Conservation (phyloP, 2,797 vertebrate species). For the Stomatorhinus walkeri region DNA sequence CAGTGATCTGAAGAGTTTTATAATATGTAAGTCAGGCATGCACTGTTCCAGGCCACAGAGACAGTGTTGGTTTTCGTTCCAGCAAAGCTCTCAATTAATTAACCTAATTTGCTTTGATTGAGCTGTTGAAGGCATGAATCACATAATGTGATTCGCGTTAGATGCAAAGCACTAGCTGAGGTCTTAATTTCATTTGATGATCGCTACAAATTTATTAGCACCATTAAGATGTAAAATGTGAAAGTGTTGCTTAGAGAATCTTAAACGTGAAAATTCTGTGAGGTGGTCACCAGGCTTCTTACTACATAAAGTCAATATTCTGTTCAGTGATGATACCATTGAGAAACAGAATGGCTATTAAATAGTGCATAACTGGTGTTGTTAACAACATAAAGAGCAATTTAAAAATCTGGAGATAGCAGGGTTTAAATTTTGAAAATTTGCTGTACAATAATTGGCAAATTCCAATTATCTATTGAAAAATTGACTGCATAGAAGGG, state of each 20-base stretch:
- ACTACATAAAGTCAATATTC: neutral
- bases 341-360: neutral
- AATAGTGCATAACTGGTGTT: neutral
- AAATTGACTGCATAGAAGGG: neutral
- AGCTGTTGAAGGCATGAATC: neutral
- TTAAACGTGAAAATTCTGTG: neutral
- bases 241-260: neutral
- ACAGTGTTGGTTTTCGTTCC: neutral
- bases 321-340: neutral
- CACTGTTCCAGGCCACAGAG: neutral
- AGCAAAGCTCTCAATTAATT: slow-evolving; percentile 11
- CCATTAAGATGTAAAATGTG: neutral
- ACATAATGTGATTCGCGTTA: neutral
- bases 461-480: neutral
- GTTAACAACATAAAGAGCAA: neutral
- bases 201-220: neutral
- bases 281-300: neutral
- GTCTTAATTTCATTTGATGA: neutral
- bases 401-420: neutral
- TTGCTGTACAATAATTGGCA: neutral
- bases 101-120: slow-evolving; percentile 4
- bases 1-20: neutral
- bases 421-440: neutral
- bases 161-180: neutral
- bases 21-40: neutral